These are phyloP conservation scores for Trissolcus brochymenae DNA, from an alignment of 2,888 invertebrate species.

Conservation along the genomic window DNA sequence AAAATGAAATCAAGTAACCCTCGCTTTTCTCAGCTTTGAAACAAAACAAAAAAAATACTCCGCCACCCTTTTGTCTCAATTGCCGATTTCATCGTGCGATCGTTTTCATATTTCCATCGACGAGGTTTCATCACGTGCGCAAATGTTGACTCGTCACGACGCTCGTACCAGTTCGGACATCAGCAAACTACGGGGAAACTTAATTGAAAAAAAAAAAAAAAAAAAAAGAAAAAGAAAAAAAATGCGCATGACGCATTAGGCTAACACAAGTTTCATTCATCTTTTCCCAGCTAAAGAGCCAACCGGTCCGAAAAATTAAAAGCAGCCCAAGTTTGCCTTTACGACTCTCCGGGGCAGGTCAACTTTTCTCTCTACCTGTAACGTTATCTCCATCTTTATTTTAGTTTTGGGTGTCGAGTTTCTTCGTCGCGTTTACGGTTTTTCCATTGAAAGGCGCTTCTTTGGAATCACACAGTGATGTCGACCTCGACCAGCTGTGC, in stretches of 20 bases:
- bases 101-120: too few relatives aligned
- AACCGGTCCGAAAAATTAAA: conserved; percentile 22
- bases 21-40: conserved; percentile 8
- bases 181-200: conserved; percentile 2
- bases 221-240: neutral
- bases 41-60: neutral
- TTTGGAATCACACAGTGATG: conserved; percentile 23
- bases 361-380: conserved; percentile 41
- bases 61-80: too few relatives aligned
- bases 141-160: neutral
- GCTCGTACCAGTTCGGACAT: neutral
- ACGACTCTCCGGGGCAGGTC: conserved; percentile 30
- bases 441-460: conserved; percentile 41
- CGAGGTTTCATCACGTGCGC: too few relatives aligned
- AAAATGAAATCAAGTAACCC: conserved; percentile 8
- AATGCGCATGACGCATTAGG: conserved; percentile 5
- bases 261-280: conserved; percentile 33
- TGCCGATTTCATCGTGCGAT: too few relatives aligned
- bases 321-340: conserved; percentile 24
- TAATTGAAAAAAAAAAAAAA: neutral
- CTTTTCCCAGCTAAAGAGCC: conserved; percentile 7
- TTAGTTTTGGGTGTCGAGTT: conserved; percentile 30
- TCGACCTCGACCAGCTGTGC: conserved; percentile 27
- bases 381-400: conserved; percentile 34
- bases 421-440: conserved; percentile 36